Evolutionary conservation across 92 coral and sea anemone species (phyloP).

Genomic region (Palythoa heliodiscus): DNA sequence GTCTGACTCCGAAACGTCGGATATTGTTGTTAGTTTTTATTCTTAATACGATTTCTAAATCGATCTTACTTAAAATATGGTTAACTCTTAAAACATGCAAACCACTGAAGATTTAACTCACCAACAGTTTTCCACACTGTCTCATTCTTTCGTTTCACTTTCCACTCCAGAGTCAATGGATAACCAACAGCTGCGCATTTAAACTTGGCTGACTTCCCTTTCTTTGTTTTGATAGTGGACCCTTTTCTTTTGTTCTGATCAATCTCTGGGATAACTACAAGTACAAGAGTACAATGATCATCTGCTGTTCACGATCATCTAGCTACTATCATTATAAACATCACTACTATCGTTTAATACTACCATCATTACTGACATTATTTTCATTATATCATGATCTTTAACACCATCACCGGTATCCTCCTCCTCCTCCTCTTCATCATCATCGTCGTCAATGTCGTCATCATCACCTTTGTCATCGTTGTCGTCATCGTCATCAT

Average conservation of each 20-base stretch:
- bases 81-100: no score
- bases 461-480: no score
- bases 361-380: no score
- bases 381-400: background rate
- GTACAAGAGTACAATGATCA: background rate
- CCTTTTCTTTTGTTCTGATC: background rate
- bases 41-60: no score
- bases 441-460: no score
- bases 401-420: no score
- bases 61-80: no score
- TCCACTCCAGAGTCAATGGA: constrained; percentile 30
- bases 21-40: no score
- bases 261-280: constrained; percentile 17
- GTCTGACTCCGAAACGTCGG: no score
- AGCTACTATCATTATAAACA: background rate
- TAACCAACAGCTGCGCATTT: constrained; percentile 14
- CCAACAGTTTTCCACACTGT: constrained; percentile 7
- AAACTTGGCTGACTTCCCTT: constrained; percentile 6
- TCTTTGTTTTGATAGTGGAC: background rate
- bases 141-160: constrained; percentile 27
- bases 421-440: no score
- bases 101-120: background rate
- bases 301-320: background rate
- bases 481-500: no score
- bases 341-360: background rate